Conservation (phyloP, 1,140 invertebrate species). For the Drosophila santomea region DNA sequence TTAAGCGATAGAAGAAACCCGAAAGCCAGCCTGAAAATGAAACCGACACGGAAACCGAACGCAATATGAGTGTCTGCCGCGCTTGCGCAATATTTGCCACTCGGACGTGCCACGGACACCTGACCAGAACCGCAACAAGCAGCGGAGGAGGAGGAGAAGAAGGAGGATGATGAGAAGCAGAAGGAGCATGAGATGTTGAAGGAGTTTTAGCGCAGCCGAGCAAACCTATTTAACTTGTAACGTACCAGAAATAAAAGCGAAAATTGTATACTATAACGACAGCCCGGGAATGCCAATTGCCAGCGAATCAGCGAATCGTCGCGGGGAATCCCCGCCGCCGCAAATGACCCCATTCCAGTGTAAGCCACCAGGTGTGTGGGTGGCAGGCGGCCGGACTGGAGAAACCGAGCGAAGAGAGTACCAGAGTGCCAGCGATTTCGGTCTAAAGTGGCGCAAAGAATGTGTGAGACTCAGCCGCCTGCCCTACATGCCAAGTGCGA, state of each 20-base stretch:
- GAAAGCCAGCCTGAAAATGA: constrained; percentile 19
- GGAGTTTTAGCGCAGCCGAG: constrained; percentile 18
- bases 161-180: neutral
- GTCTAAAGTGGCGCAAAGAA: constrained; percentile 13
- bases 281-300: constrained; percentile 33
- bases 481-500: constrained; percentile 20
- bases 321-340: constrained; percentile 21
- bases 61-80: constrained; percentile 2
- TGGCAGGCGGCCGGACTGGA: constrained; percentile 3
- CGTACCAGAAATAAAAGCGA: constrained; percentile 40
- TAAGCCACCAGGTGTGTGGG: constrained; percentile 27
- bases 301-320: neutral
- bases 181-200: neutral
- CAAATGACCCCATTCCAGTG: constrained; percentile 20
- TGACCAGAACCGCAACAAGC: constrained; percentile 2
- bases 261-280: constrained; percentile 31
- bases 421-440: neutral
- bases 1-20: constrained; percentile 57
- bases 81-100: constrained; percentile 30
- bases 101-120: constrained; percentile 15
- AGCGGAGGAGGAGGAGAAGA: neutral
- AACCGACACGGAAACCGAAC: constrained; percentile 3
- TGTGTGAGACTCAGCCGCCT: constrained; percentile 10
- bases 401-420: neutral
- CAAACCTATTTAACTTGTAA: constrained; percentile 50